phyloP scores from a whole-genome alignment of 2,888 invertebrate genomes.

The Coremacera marginata region DNA sequence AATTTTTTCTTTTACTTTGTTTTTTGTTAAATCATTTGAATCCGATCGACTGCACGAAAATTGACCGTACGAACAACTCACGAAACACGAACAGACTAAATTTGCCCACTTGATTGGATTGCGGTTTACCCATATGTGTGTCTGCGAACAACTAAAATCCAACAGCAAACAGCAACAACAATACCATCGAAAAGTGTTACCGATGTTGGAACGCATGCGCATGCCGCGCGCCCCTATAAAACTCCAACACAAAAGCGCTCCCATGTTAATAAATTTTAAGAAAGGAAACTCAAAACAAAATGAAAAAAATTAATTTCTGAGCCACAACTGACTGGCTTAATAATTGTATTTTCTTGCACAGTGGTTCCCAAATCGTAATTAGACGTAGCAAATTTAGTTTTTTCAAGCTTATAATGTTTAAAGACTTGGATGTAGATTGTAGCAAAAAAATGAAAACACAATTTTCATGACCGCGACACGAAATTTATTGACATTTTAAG shows the following conservation, averaged over 20 bases:
- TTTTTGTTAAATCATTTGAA: slow-evolving; percentile 16
- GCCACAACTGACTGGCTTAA: slow-evolving; percentile 31
- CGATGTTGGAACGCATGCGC: slow-evolving; percentile 31
- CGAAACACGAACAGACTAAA: slow-evolving; percentile 55
- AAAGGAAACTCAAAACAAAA: slow-evolving; percentile 44
- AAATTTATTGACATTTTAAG: too few relatives aligned
- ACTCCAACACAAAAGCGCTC: slow-evolving; percentile 12
- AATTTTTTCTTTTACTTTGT: slow-evolving; percentile 2
- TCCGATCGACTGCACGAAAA: slow-evolving; percentile 31
- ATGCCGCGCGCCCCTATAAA: slow-evolving; percentile 12
- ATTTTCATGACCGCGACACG: too few relatives aligned
- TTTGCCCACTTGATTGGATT: slow-evolving; percentile 53
- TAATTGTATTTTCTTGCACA: slow-evolving; percentile 35
- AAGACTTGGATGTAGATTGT: too few relatives aligned
- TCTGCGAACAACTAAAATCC: slow-evolving; percentile 1
- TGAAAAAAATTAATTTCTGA: slow-evolving; percentile 37
- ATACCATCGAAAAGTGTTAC: slow-evolving; percentile 32
- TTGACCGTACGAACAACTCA: slow-evolving; percentile 49
- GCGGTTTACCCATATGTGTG: slow-evolving; percentile 47
- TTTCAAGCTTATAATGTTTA: too few relatives aligned
- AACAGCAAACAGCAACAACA: slow-evolving; percentile 3
- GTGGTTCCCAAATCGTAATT: slow-evolving; percentile 10
- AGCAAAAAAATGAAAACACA: not conserved
- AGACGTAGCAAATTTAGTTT: not conserved
- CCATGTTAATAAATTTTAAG: slow-evolving; percentile 39